Base-by-base conservation (phyloP, 2,113 vertebrate genomes). In the Arothron firmamentum region DNA sequence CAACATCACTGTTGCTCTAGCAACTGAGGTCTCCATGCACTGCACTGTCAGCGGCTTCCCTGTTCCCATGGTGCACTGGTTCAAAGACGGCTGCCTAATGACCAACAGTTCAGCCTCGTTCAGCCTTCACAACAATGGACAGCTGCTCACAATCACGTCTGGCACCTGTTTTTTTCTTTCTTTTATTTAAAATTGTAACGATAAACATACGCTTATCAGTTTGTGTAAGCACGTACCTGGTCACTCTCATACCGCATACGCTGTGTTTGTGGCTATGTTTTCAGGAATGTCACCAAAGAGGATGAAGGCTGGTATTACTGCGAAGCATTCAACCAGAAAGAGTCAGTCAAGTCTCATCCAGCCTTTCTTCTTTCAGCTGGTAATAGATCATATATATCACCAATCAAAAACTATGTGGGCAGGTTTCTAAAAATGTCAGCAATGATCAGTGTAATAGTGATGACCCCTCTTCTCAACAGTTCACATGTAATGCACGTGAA, bases 91-190 rank as follows among this genome's bases (percentile, higher is more conserved):
- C 62, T 66, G 70, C 64, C 75, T 72, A 43, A 78, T 91, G 77
- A 68, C 66, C 0, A 84, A 82, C 71, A 59, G 76, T 62, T 87
- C 86, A 0, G 45, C 68, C 65, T 77, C 58, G 49, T 78, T 83
- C 72, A 83, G 67, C 60, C 66, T 90, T 17, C 81, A 77, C 56
- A 82, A 89, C 78, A 76, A 88, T 67, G 88, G 90, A 62, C 90
- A 90, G 82, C 83, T 91, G 70, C 88, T 92, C 78, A 85, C 84
- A 70, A 87, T 92, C 83, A 85, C 84, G 91, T 92, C 15, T 21
- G 46, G 66, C 53, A 64, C 72, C 16, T 48, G n/a, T 62, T 59
- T 52, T 52, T 64, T 5, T 43, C 0, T 31, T 20, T 51, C 1
- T 46, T 21, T 16, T 23, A 13, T 45, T 14, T 14, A 5, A 45